Evolutionary conservation across 2,888 invertebrate genomes (phyloP).

Genomic region (Oxytorus armatus): DNA sequence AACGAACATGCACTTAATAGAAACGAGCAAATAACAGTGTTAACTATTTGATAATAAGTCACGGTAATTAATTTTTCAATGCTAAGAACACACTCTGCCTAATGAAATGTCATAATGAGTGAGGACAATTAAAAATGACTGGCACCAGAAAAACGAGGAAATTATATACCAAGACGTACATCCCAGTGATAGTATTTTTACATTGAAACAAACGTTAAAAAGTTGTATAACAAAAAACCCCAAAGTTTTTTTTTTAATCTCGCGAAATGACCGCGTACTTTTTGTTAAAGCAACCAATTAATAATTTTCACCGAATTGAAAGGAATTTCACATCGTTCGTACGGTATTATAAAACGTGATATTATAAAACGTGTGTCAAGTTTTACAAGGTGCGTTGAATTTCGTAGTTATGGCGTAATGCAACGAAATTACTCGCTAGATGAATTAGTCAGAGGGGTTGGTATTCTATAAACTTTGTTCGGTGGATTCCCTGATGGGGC

Average conservation of each 20-base stretch:
- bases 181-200: too few relatives aligned
- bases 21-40: too few relatives aligned
- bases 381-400: constrained; percentile 10
- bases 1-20: too few relatives aligned
- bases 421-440: constrained; percentile 37
- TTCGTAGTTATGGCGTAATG: constrained; percentile 19
- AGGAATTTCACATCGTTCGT: background rate
- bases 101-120: background rate
- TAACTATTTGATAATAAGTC: background rate
- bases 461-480: constrained; percentile 7
- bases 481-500: too few relatives aligned
- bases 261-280: too few relatives aligned
- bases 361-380: background rate
- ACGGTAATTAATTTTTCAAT: background rate
- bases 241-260: background rate
- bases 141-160: background rate
- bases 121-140: background rate
- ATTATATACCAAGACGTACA: background rate
- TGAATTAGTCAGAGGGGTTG: constrained; percentile 43
- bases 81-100: background rate
- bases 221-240: background rate
- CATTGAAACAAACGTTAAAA: background rate
- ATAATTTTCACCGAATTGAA: constrained; percentile 1
- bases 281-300: constrained; percentile 8
- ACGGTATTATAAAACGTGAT: constrained; percentile 3